Percentiles rank a stretch among this genome's conserved stretches.
These are phyloP conservation scores for Oxyura jamaicensis DNA, from an alignment of 2,113 vertebrate species.

Conservation along the genomic window DNA sequence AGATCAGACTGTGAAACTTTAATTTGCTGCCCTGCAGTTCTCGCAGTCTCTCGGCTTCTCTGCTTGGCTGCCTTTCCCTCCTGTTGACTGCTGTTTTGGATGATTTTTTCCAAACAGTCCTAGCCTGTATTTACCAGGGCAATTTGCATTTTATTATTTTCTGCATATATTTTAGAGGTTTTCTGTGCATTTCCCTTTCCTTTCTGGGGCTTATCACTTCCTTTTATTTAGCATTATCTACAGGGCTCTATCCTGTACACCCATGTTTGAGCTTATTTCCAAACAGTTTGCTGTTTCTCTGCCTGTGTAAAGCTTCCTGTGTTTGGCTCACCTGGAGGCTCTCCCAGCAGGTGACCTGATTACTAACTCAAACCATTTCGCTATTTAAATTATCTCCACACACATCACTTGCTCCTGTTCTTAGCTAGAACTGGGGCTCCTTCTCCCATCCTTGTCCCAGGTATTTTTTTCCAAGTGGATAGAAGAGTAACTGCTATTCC, in stretches of 20 bases:
- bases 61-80: slow-evolving; percentile 17
- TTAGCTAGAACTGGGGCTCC: not conserved
- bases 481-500: not conserved
- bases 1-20: not conserved
- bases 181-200: not conserved
- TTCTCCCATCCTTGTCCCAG: not conserved
- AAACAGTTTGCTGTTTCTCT: not conserved
- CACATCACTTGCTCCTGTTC: not conserved
- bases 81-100: not conserved
- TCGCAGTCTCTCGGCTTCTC: not conserved
- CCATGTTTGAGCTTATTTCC: not conserved
- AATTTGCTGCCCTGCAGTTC: not conserved
- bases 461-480: not conserved
- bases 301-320: not conserved
- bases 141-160: slow-evolving; percentile 14
- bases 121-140: not conserved
- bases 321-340: not conserved
- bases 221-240: not conserved
- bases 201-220: not conserved
- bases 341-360: not conserved
- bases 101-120: not conserved
- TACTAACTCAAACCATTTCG: not conserved
- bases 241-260: not conserved
- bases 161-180: not conserved
- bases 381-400: not conserved